Evolutionary conservation across 2,888 invertebrate genomes (phyloP).

Genomic region (Xylocampa areola): DNA sequence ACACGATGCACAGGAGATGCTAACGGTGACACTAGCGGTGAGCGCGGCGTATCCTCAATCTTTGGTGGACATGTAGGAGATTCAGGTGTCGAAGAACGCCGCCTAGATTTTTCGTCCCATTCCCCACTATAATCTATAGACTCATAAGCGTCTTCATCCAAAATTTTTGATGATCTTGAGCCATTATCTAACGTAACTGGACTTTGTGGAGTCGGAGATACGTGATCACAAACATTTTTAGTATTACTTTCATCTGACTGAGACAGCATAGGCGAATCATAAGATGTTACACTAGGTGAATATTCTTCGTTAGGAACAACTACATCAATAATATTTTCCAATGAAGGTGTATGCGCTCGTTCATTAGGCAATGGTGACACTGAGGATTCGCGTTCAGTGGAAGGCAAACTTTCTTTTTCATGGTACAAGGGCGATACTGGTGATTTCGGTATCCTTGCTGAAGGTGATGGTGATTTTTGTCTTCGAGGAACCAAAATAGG

Average conservation of each 20-base stretch:
- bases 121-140: slow-evolving; percentile 76
- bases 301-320: slow-evolving; percentile 47
- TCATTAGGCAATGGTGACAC: slow-evolving; percentile 68
- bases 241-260: slow-evolving; percentile 66
- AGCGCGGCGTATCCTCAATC: slow-evolving; percentile 69
- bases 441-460: slow-evolving; percentile 71
- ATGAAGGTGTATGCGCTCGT: slow-evolving; percentile 45
- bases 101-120: slow-evolving; percentile 80
- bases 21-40: slow-evolving; percentile 79
- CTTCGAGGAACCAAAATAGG: slow-evolving; percentile 66
- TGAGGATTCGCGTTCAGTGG: slow-evolving; percentile 61
- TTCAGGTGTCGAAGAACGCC: slow-evolving; percentile 84
- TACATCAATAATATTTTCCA: slow-evolving; percentile 62
- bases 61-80: slow-evolving; percentile 71
- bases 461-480: slow-evolving; percentile 80
- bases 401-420: slow-evolving; percentile 62
- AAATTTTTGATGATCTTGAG: slow-evolving; percentile 67
- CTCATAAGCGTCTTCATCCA: slow-evolving; percentile 77
- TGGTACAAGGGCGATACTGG: slow-evolving; percentile 67
- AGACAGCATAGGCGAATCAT: slow-evolving; percentile 67
- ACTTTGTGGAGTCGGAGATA: slow-evolving; percentile 64
- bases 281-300: slow-evolving; percentile 58
- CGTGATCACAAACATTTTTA: slow-evolving; percentile 60
- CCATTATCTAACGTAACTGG: slow-evolving; percentile 70
- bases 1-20: slow-evolving; percentile 80